Percentiles rank a stretch among this genome's conserved stretches.
phyloP scores from a whole-genome alignment of 2,113 vertebrate species.

The Seriola dumerili region DNA sequence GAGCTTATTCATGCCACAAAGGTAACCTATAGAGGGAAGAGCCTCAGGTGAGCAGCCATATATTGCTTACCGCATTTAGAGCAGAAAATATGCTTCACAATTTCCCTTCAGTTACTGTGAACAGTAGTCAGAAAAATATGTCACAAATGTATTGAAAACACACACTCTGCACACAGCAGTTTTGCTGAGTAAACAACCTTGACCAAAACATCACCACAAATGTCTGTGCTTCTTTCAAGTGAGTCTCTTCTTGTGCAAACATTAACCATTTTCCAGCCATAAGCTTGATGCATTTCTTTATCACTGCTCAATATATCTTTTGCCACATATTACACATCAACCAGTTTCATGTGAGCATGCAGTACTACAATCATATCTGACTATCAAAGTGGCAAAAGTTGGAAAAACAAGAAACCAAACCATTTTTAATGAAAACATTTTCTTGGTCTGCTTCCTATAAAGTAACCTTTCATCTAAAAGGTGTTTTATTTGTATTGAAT shows the following conservation, averaged over 20 bases:
- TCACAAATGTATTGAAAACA: constrained; percentile 26
- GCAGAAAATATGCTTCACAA: neutral
- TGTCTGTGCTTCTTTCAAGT: neutral
- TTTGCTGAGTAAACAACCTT: constrained; percentile 16
- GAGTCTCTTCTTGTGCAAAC: neutral
- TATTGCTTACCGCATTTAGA: neutral
- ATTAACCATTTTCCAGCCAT: neutral
- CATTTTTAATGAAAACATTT: neutral
- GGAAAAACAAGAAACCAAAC: neutral
- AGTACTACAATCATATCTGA: neutral
- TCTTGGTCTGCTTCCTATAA: too few relatives aligned
- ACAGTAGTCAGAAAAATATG: constrained; percentile 6
- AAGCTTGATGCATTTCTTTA: neutral
- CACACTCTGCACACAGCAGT: constrained; percentile 17
- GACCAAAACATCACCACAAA: neutral
- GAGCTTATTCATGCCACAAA: neutral
- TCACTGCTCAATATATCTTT: neutral
- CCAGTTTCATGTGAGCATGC: neutral
- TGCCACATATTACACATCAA: neutral
- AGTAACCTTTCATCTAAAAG: neutral
- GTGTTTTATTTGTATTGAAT: constrained; percentile 8
- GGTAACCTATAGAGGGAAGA: constrained; percentile 1
- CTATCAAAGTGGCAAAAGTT: neutral
- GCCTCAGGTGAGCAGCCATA: neutral
- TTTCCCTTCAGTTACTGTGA: constrained; percentile 11